Conservation (phyloP, 2,113 vertebrate genomes). For the Meriones unguiculatus region DNA sequence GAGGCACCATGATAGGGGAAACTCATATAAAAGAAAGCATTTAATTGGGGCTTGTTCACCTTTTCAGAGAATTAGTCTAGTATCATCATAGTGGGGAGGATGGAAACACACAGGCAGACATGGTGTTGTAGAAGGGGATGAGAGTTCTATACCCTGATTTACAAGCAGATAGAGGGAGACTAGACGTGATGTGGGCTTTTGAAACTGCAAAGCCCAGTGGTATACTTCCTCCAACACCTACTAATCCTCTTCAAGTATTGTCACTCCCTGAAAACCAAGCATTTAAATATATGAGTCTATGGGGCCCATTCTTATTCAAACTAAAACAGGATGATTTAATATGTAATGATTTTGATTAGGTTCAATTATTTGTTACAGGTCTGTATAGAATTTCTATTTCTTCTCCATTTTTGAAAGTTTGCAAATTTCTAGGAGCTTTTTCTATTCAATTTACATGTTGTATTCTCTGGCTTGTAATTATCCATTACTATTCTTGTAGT, state of each 20-base stretch:
- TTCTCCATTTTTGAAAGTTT: constrained; percentile 14
- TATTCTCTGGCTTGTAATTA: background rate
- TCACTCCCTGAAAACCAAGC: background rate
- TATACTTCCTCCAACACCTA: background rate
- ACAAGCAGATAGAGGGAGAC: background rate
- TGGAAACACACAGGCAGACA: background rate
- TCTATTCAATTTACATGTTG: background rate
- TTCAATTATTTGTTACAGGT: background rate
- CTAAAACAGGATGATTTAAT: background rate
- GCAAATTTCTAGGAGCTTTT: background rate
- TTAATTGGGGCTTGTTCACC: background rate
- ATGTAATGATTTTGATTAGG: background rate
- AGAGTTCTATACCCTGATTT: background rate
- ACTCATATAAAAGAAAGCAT: background rate
- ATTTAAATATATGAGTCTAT: background rate
- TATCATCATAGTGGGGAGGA: background rate
- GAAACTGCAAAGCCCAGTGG: background rate
- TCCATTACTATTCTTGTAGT: background rate
- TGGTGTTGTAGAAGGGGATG: background rate
- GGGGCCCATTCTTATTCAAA: background rate
- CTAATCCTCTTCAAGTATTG: background rate
- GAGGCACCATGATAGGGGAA: background rate
- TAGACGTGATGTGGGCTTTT: background rate
- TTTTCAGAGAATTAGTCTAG: background rate
- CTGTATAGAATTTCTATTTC: constrained; percentile 1